Percentiles rank a stretch among this genome's conserved stretches.
These are phyloP conservation scores for Benitochromis conjunctus DNA, from an alignment of 2,113 vertebrate genomes.

Conservation along the genomic window DNA sequence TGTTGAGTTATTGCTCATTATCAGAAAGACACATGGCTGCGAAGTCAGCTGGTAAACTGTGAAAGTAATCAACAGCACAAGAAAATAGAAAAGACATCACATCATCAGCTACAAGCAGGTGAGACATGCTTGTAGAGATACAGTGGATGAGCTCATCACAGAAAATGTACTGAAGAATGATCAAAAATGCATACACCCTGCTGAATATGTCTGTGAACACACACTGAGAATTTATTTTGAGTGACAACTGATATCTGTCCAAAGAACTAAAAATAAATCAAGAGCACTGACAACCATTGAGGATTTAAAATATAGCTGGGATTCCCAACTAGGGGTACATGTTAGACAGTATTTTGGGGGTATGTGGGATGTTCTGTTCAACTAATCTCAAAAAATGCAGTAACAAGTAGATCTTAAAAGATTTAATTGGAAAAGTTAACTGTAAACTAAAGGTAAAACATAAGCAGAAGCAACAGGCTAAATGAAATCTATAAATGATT, in stretches of 20 bases:
- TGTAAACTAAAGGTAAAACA: background rate
- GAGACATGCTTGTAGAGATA: background rate
- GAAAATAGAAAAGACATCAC: background rate
- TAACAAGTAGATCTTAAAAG: background rate
- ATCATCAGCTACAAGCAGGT: background rate
- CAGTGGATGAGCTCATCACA: background rate
- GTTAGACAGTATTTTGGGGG: background rate
- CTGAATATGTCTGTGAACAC: background rate
- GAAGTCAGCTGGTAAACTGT: background rate
- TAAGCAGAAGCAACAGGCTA: background rate
- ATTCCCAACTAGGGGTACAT: background rate
- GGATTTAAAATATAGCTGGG: background rate
- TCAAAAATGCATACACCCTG: background rate
- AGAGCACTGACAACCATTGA: background rate
- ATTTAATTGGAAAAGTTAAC: background rate
- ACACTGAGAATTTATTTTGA: background rate
- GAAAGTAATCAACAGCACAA: slow-evolving; percentile 18
- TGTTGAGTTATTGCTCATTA: background rate
- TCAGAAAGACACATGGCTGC: background rate
- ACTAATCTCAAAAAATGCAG: background rate
- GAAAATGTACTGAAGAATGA: background rate
- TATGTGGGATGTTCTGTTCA: background rate
- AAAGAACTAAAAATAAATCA: background rate
- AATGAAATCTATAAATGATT: background rate
- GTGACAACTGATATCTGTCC: background rate